Percentiles rank a stretch among this genome's conserved stretches.
These are phyloP conservation scores for Prionace glauca DNA, from an alignment of 2,797 vertebrate species.

Conservation along the genomic window DNA sequence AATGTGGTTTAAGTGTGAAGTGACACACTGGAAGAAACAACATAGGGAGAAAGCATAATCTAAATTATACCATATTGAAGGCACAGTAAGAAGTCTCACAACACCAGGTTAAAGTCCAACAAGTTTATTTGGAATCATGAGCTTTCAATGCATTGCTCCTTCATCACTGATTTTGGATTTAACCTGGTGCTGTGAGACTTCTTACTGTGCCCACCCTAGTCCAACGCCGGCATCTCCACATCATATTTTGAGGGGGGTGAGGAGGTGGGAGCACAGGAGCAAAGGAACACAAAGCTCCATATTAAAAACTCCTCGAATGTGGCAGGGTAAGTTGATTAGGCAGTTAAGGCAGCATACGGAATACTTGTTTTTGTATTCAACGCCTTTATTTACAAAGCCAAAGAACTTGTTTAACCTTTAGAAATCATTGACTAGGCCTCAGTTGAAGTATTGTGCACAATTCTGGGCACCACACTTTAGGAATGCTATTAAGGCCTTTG, in stretches of 20 bases:
- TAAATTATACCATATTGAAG: neutral
- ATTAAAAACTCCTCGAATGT: neutral
- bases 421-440: neutral
- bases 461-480: neutral
- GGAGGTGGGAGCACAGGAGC: neutral
- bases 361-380: neutral
- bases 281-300: neutral
- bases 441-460: neutral
- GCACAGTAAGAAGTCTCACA: too few relatives aligned
- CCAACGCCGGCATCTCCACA: too few relatives aligned
- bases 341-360: neutral
- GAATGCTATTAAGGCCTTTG: neutral
- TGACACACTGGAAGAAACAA: neutral
- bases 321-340: neutral
- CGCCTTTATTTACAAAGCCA: neutral
- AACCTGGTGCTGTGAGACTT: too few relatives aligned
- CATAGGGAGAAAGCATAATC: neutral
- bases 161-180: too few relatives aligned
- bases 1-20: neutral
- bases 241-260: too few relatives aligned
- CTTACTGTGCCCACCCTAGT: too few relatives aligned
- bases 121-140: too few relatives aligned
- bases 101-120: too few relatives aligned
- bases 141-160: too few relatives aligned
- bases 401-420: neutral